phyloP scores from a whole-genome alignment of 2,797 vertebrate genomes.

The Rhabdophis nuchalis region DNA sequence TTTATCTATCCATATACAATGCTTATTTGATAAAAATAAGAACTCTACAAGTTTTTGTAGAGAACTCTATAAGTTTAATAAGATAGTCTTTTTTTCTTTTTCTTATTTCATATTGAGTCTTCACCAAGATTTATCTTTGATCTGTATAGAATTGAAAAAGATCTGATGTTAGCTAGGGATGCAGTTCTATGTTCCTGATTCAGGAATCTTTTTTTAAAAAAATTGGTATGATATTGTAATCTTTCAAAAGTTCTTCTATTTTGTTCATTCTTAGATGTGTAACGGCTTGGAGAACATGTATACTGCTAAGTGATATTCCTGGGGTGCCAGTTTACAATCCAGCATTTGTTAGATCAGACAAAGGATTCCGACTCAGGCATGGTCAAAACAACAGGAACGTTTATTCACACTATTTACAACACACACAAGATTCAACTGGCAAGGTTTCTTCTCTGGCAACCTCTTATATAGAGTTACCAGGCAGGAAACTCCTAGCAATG shows the following conservation, averaged over 20 bases:
- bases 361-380: too few species aligned
- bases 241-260: not conserved
- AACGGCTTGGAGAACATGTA: not conserved
- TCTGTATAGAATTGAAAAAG: not conserved
- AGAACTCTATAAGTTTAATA: not conserved
- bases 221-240: not conserved
- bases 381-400: too few species aligned
- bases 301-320: not conserved
- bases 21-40: not conserved
- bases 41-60: not conserved
- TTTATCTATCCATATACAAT: not conserved
- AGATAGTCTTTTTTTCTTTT: not conserved
- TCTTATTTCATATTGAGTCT: not conserved
- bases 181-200: not conserved
- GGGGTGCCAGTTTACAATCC: conserved; percentile 31
- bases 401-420: too few species aligned
- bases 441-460: too few species aligned
- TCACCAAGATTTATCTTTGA: not conserved
- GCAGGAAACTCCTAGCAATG: too few species aligned
- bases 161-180: not conserved
- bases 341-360: too few species aligned
- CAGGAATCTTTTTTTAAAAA: not conserved
- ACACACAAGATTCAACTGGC: too few species aligned
- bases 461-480: too few species aligned
- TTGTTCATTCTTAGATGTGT: not conserved